Evolutionary conservation across 2,888 invertebrate genomes (phyloP).

Genomic region (Amphiduros pacificus): DNA sequence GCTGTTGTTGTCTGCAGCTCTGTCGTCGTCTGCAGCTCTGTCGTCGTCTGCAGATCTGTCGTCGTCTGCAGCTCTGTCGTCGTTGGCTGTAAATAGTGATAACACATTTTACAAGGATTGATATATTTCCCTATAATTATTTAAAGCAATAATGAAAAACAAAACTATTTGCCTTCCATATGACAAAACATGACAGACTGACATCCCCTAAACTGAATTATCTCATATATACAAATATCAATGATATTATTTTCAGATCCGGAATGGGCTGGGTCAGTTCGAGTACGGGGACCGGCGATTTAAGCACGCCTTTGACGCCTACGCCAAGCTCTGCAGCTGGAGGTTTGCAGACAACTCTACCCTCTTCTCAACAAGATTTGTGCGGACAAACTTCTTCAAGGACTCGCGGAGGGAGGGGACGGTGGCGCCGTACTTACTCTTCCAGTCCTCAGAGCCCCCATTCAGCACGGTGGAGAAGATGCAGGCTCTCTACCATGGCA

Average conservation of each 20-base stretch:
- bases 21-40: no score
- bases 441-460: constrained; percentile 41
- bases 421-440: constrained; percentile 47
- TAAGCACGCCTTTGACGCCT: constrained; percentile 43
- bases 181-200: no score
- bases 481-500: constrained; percentile 40
- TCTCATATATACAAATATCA: no score
- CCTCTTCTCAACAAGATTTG: constrained; percentile 39
- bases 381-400: constrained; percentile 42
- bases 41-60: no score
- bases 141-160: no score
- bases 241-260: constrained; percentile 41
- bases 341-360: constrained; percentile 33
- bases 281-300: constrained; percentile 40
- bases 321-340: constrained; percentile 42
- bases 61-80: no score
- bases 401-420: constrained; percentile 33
- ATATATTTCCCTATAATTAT: no score
- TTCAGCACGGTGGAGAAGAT: constrained; percentile 40
- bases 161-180: no score
- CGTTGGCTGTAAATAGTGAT: no score
- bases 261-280: constrained; percentile 46
- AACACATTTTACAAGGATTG: no score
- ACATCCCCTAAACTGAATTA: no score
- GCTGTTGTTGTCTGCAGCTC: no score